phyloP scores from a whole-genome alignment of 1,140 invertebrate species.

The Zaprionus nigranus region DNA sequence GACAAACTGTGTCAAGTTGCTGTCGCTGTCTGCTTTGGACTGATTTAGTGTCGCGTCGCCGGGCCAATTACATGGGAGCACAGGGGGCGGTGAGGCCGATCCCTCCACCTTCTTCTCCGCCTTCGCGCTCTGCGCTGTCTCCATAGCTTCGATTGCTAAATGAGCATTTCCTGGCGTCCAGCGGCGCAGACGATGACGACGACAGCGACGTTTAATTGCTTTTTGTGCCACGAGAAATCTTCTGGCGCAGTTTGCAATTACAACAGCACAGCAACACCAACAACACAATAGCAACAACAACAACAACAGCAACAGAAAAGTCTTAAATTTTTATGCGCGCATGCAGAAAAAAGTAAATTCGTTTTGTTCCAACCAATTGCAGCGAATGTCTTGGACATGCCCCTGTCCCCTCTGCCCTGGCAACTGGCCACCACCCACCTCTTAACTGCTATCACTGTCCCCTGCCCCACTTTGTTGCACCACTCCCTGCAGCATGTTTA shows the following conservation, averaged over 20 bases:
- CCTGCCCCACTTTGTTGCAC: not conserved
- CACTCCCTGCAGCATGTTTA: conserved; percentile 54
- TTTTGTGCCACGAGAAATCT: conserved; percentile 77
- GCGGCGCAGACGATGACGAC: conserved; percentile 61
- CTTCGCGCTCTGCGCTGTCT: conserved; percentile 1
- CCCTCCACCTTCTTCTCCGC: conserved; percentile 6
- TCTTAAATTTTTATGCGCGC: conserved; percentile 65
- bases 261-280: conserved; percentile 19
- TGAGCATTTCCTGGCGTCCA: conserved; percentile 84
- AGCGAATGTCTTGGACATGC: conserved; percentile 30
- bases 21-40: conserved; percentile 65
- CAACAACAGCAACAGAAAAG: conserved; percentile 37
- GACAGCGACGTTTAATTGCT: conserved; percentile 75
- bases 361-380: conserved; percentile 57
- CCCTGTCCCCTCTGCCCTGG: not conserved
- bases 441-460: not conserved
- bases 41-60: conserved; percentile 78
- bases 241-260: conserved; percentile 50
- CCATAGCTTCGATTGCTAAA: conserved; percentile 70
- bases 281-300: not conserved
- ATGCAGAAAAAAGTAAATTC: conserved; percentile 52
- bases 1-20: conserved; percentile 77
- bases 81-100: conserved; percentile 26
- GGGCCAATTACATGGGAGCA: conserved; percentile 69
- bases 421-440: not conserved